Conservation (phyloP, 35 echinoderm and acorn worm species). For the Stichopus chloronotus region DNA sequence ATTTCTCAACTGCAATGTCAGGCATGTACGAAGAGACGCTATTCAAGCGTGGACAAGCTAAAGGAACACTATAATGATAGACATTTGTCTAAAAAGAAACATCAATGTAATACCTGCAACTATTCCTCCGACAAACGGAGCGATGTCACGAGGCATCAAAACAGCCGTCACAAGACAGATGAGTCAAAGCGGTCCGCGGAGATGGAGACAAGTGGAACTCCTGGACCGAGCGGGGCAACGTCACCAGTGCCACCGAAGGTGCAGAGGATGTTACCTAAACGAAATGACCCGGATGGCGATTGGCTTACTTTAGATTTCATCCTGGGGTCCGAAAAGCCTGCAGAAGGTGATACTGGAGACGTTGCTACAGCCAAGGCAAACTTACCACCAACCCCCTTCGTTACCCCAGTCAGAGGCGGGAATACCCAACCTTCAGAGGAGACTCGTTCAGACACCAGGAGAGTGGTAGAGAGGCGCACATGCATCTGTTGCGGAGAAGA, state of each 20-base stretch:
- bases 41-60: background rate
- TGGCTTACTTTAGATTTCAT: background rate
- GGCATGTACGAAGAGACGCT: background rate
- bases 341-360: background rate
- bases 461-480: background rate
- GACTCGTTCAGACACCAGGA: background rate
- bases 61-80: background rate
- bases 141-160: no score
- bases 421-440: background rate
- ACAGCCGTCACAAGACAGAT: no score
- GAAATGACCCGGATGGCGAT: background rate
- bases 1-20: no score
- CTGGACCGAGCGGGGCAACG: no score
- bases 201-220: background rate
- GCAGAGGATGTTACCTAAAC: background rate
- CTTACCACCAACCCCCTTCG: background rate
- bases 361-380: background rate
- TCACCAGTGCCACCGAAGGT: no score
- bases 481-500: no score
- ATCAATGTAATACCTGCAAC: no score
- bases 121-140: no score
- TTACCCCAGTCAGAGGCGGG: background rate
- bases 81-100: no score
- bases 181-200: background rate
- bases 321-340: background rate